Evolutionary conservation across 2,888 invertebrate genomes (phyloP).

Genomic region (Campoplex nolae): DNA sequence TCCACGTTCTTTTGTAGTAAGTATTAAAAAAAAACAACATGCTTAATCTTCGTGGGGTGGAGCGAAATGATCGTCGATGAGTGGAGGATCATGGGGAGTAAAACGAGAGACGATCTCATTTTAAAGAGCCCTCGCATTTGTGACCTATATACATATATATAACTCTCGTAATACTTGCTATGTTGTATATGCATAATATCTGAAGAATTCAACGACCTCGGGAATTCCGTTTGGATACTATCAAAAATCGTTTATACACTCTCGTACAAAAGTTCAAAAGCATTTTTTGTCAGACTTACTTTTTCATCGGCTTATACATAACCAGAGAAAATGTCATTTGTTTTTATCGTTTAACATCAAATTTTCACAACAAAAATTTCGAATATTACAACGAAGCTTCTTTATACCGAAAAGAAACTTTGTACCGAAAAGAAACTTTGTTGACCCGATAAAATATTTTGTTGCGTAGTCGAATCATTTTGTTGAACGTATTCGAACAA

Average conservation of each 20-base stretch:
- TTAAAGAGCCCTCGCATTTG: slow-evolving; percentile 5
- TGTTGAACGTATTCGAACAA: too few relatives aligned
- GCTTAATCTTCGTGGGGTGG: not conserved
- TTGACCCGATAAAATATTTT: too few relatives aligned
- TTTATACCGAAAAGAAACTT: too few relatives aligned
- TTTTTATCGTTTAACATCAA: too few relatives aligned
- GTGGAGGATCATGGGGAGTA: slow-evolving; percentile 33
- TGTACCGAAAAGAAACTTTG: too few relatives aligned
- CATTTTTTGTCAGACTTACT: not conserved
- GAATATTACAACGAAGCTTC: too few relatives aligned
- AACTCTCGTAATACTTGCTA: not conserved
- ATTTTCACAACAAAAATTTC: too few relatives aligned
- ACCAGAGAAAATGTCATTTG: not conserved
- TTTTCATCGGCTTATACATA: not conserved
- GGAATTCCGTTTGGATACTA: slow-evolving; percentile 10
- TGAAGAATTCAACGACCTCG: slow-evolving; percentile 29
- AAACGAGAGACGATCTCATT: slow-evolving; percentile 41
- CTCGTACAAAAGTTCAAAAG: not conserved
- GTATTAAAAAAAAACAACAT: slow-evolving; percentile 8
- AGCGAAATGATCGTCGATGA: slow-evolving; percentile 30
- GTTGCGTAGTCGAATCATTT: too few relatives aligned
- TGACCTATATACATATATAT: too few relatives aligned
- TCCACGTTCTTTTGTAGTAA: not conserved
- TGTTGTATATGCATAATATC: not conserved
- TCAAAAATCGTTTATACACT: not conserved